These are phyloP conservation scores for Vombatus ursinus DNA, from an alignment of 2,113 vertebrate genomes.

Conservation along the genomic window DNA sequence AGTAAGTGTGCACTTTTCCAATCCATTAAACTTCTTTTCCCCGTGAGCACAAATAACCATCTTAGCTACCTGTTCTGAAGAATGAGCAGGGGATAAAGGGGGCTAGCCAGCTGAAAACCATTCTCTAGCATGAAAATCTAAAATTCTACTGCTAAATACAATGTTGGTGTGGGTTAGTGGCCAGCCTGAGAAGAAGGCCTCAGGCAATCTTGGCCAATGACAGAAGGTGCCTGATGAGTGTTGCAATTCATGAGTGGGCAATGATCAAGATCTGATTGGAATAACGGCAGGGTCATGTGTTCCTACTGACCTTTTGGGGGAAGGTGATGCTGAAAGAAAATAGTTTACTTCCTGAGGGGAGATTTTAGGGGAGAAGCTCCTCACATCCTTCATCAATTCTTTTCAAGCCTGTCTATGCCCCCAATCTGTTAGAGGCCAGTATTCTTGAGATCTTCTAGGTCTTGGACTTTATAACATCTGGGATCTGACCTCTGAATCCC, in stretches of 20 bases:
- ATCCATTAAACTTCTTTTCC: slow-evolving; percentile 68
- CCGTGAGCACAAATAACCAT: slow-evolving; percentile 44
- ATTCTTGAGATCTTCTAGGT: background rate
- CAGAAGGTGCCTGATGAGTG: background rate
- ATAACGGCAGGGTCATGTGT: background rate
- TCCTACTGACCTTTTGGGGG: background rate
- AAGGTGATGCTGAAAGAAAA: background rate
- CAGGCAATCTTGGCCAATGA: background rate
- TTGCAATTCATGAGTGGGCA: background rate
- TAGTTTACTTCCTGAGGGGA: background rate
- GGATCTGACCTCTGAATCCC: background rate
- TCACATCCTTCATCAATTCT: background rate
- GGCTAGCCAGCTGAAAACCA: background rate
- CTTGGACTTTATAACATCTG: background rate
- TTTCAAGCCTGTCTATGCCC: background rate
- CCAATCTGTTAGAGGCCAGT: background rate
- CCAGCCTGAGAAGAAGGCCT: slow-evolving; percentile 8
- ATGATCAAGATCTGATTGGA: background rate
- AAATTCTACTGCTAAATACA: background rate
- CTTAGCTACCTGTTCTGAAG: slow-evolving; percentile 45
- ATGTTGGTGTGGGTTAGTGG: background rate
- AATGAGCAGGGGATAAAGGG: background rate
- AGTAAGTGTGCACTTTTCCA: slow-evolving; percentile 66
- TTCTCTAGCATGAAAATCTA: background rate
- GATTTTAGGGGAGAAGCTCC: background rate